Percentiles rank a stretch among this genome's conserved stretches.
Evolutionary conservation across 1,140 invertebrate genomes (phyloP).

Genomic region (Dendrolimus punctatus): DNA sequence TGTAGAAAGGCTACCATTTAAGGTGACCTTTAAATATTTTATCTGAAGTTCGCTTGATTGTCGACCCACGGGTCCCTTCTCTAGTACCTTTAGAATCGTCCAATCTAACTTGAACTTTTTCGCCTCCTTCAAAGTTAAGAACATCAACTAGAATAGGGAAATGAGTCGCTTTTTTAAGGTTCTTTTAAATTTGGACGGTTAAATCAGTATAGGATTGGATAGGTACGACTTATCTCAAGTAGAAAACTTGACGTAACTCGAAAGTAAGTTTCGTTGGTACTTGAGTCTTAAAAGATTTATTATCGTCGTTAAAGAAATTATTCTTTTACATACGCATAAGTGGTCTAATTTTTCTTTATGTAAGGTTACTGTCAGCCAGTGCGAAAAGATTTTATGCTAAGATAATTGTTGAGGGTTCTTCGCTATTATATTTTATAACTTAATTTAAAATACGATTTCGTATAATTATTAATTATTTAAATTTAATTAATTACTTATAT

Average conservation of each 20-base stretch:
- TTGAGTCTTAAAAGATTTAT: conserved; percentile 26
- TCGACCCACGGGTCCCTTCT: conserved; percentile 44
- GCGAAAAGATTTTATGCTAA: conserved; percentile 10
- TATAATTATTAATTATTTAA: too few species aligned
- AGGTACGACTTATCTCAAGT: conserved; percentile 44
- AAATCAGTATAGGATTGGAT: conserved; percentile 28
- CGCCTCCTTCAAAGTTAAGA: conserved; percentile 26
- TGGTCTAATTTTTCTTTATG: conserved; percentile 13
- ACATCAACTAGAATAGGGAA: conserved; percentile 27
- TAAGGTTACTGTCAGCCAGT: conserved; percentile 7
- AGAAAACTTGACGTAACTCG: conserved; percentile 34
- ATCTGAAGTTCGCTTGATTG: conserved; percentile 57
- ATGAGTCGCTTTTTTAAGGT: conserved; percentile 23
- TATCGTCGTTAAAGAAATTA: conserved; percentile 14
- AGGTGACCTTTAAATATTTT: conserved; percentile 66
- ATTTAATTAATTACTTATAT: too few species aligned
- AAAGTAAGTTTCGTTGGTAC: conserved; percentile 23
- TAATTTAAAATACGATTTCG: not conserved
- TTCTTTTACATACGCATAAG: conserved; percentile 11
- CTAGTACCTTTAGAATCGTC: conserved; percentile 38
- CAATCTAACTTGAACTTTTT: conserved; percentile 38
- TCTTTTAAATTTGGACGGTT: conserved; percentile 31
- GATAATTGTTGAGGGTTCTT: not conserved
- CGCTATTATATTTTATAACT: not conserved
- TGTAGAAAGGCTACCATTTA: conserved; percentile 26